Evolutionary conservation across 2,113 vertebrate species (phyloP).

Genomic region (Dolichallabes microphthalmus): DNA sequence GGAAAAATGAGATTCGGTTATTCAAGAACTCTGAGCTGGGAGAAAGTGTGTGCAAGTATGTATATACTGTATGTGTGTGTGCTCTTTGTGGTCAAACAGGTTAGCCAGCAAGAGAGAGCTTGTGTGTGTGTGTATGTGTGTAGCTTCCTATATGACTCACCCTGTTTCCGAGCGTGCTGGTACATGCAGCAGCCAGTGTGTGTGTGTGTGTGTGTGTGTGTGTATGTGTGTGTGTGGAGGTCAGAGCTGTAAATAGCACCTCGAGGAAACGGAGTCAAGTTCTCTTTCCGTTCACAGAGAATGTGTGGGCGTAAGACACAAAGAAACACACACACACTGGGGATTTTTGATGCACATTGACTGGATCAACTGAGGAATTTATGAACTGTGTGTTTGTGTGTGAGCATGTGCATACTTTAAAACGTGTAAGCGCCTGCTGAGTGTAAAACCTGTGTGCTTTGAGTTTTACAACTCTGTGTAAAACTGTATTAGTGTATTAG

Average conservation of each 20-base stretch:
- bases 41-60: conserved; percentile 31
- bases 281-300: conserved; percentile 36
- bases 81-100: conserved; percentile 23
- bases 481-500: background rate
- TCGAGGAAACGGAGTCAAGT: conserved; percentile 43
- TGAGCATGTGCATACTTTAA: background rate
- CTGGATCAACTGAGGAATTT: conserved; percentile 24
- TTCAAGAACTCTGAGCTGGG: background rate
- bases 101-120: conserved; percentile 25
- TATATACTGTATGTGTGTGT: background rate
- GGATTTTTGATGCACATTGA: conserved; percentile 2
- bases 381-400: background rate
- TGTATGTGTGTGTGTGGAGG: conserved; percentile 6
- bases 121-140: conserved; percentile 40
- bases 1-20: background rate
- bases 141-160: conserved; percentile 48
- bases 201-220: conserved; percentile 40
- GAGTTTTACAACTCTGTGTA: background rate
- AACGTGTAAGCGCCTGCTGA: conserved; percentile 7
- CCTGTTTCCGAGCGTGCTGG: conserved; percentile 42
- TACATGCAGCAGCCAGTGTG: conserved; percentile 22
- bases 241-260: conserved; percentile 47
- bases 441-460: background rate
- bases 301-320: conserved; percentile 39
- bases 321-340: background rate